Evolutionary conservation across 37 sponge, comb jelly and placozoan genomes (phyloP), one percentile per base, ranked within the genome.

Genomic region (Spongilla lacustris): DNA sequence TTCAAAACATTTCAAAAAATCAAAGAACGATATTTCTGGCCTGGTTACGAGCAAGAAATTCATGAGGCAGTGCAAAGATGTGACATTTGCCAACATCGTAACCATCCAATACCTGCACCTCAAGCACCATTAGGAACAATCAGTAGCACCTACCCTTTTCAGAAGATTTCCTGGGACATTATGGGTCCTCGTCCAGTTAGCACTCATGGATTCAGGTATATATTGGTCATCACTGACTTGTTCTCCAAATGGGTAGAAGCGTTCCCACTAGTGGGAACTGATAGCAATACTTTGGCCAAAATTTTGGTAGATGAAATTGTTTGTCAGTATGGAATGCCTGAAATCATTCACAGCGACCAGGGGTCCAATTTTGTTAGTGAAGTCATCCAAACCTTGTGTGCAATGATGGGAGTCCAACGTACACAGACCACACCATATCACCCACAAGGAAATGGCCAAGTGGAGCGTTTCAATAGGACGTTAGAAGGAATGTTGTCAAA

Each of bases 211-310:
- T 32, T 73, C 27, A 38, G 50, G 29, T 87, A 87, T 58, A 72
- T 80, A 22, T 25, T 87, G 26, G 87, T 87, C 34, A 50, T 86
- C 24, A 72, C 80, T 33, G 78, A 85, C 35, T 27, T 77, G 27
- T 77, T 77, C 37, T 68, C 85, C 70, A 76, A 85, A 28, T 85
- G 78, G 85, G 70, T 68, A 48, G 85, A 85, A 77, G 85, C 78
- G 31, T 85, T 85, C 68, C 78, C 85, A 24, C 34, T 77, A 9
- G 30, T 36, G n/a, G 67, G 25, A 27, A 66, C 68, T 68, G 38
- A 28, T 34, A 24, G 70, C 28, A 34, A 28, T 23, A 77, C 78
- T 25, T 13, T 77, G 36, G 85, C 85, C 27, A 77, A 36, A 67
- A 27, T 85, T 14, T 33, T 85, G 25, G 77, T 85, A 38, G 38